Evolutionary conservation across 2,113 vertebrate species (phyloP), one percentile per base, ranked within the genome.

Genomic region (Butorides virescens): DNA sequence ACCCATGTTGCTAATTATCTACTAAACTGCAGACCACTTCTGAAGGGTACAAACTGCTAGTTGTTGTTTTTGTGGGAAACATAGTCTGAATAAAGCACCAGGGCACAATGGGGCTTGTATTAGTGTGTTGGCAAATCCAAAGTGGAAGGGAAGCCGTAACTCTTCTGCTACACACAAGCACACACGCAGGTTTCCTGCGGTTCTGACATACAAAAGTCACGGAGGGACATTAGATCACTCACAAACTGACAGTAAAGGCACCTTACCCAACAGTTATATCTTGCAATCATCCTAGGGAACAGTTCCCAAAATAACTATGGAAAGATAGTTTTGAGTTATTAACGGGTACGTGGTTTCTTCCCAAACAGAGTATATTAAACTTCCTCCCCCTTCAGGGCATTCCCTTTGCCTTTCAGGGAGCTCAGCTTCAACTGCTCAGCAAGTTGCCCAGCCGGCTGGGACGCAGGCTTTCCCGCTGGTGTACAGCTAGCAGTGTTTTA

Each of bases 401-500:
- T 88, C n/a, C 7, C 19, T 70, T 75, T 63, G 12, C 16, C 8
- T 13, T 72, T 62, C 23, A 46, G 22, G 34, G 5, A 85, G 36
- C 15, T 39, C 56, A 53, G 21, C 39, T 68, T 66, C 58, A 50
- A 5, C 21, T 36, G 26, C 70, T 72, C 56, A 55, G 75, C 6
- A 16, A 11, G 32, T 27, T 37, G 49, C 37, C 52, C 67, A 37
- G 77, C 10, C 0, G 2, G 10, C 49, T 78, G 84, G 25, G 18
- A 49, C 36, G 20, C 13, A 32, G 10, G 47, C 13, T 74, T 3
- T 3, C 30, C 52, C 1, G 0, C 58, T 16, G 26, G 19, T 23
- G 13, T 50, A 22, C 10, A 52, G 55, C 4, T 22, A 36, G 22
- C 29, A 59, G 44, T 16, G 30, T 15, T 29, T 15, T 29, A 37